Base-by-base conservation (phyloP, 2,888 invertebrate species). In the Lithophane socia region DNA sequence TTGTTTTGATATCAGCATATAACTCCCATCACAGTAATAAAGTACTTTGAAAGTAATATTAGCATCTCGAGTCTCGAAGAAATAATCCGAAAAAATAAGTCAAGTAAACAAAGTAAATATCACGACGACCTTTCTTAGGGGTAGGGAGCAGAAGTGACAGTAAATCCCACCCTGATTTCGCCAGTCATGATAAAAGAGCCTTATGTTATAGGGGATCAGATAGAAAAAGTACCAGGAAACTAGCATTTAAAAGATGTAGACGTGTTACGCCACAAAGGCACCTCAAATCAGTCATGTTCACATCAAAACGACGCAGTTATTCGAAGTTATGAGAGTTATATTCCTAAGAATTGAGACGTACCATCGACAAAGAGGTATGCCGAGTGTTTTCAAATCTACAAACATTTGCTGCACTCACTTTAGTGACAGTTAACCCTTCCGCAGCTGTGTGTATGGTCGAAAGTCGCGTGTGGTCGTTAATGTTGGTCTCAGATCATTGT, bases 261-360 rank as follows among this genome's bases (percentile, higher is more conserved):
- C 58, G 18, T n/a, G 52, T 16, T 49, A 65, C 61, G 66, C 54
- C 69, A 82, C 72, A 81, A 85, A 81, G 61, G 44, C 72, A 61
- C 1, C 71, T 80, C 79, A 74, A 70, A 75, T 84, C 79, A 84
- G 87, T 88, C 87, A 87, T 86, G 80, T 77, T 68, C 84, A 86
- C 77, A 86, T 82, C 85, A 88, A 87, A 86, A 89, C 82, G 84
- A 84, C 89, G 85, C 86, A 86, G 87, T 85, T 84, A 86, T 84
- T 72, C 73, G 82, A 80, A 86, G 87, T 90, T 91, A 92, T 92
- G 90, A 89, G 90, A 94, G 93, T 94, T 94, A 93, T 93, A 88
- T 87, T 88, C 92, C 89, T 91, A 92, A 90, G 94, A 92, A 96
- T 96, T 95, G 95, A 96, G 95, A 93, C 93, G 94, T 95, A 90